Evolutionary conservation across 2,797 vertebrate species (phyloP).

Genomic region (Falco biarmicus): DNA sequence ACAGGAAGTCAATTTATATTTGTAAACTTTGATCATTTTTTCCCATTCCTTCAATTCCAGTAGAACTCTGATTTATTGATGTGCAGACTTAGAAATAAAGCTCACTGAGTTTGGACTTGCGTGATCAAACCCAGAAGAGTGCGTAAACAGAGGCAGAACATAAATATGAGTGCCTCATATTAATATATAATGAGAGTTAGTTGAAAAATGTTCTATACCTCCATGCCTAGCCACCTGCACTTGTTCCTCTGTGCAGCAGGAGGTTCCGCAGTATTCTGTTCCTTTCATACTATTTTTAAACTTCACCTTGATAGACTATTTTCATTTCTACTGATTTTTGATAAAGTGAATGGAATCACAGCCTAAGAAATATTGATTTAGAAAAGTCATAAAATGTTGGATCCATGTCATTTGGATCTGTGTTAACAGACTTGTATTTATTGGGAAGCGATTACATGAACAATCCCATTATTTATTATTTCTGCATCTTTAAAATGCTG

Average conservation of each 20-base stretch:
- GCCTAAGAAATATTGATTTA: neutral
- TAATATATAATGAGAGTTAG: neutral
- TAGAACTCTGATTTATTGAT: neutral
- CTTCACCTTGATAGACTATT: neutral
- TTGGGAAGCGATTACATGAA: slow-evolving; percentile 7
- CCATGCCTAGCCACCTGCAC: neutral
- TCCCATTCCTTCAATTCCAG: neutral
- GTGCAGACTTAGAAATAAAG: neutral
- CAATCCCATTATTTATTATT: slow-evolving; percentile 57
- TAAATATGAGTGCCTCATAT: neutral
- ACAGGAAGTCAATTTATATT: neutral
- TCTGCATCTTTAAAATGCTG: slow-evolving; percentile 54
- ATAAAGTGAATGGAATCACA: slow-evolving; percentile 5
- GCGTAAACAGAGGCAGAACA: neutral
- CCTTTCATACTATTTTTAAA: neutral
- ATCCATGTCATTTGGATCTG: neutral
- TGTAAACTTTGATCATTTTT: neutral
- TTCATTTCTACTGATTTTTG: neutral
- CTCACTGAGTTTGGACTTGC: neutral
- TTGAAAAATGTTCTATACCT: neutral
- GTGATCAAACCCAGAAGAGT: neutral
- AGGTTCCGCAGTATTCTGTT: neutral
- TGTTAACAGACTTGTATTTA: slow-evolving; percentile 3
- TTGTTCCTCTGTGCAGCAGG: neutral
- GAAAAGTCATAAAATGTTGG: neutral